Percentiles rank a stretch among this genome's conserved stretches.
phyloP scores from a whole-genome alignment of 1,140 invertebrate species.

The Bombyx mori region ASM3026992v2 NC_085110.1:10522501-10523000 shows the following conservation, averaged over 20 bases:
- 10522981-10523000: too few species aligned
- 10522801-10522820: constrained; percentile 95
- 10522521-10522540: too few species aligned
- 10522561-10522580: too few species aligned
- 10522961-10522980: too few species aligned
- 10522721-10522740: constrained; percentile 96
- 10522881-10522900: too few species aligned
- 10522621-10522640: constrained; percentile 96
- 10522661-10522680: constrained; percentile 95
- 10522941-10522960: too few species aligned
- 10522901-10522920: too few species aligned
- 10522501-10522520: too few species aligned
- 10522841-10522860: neutral
- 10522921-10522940: too few species aligned
- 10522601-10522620: constrained; percentile 83
- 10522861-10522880: neutral
- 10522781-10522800: constrained; percentile 94
- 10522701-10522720: constrained; percentile 93
- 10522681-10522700: constrained; percentile 94
- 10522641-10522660: constrained; percentile 94
- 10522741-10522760: constrained; percentile 93
- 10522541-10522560: too few species aligned
- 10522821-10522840: constrained; percentile 87
- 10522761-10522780: constrained; percentile 93
- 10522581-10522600: too few species aligned